Conservation (phyloP, 2,888 invertebrate species). For the Chromoteleia sp. region DNA sequence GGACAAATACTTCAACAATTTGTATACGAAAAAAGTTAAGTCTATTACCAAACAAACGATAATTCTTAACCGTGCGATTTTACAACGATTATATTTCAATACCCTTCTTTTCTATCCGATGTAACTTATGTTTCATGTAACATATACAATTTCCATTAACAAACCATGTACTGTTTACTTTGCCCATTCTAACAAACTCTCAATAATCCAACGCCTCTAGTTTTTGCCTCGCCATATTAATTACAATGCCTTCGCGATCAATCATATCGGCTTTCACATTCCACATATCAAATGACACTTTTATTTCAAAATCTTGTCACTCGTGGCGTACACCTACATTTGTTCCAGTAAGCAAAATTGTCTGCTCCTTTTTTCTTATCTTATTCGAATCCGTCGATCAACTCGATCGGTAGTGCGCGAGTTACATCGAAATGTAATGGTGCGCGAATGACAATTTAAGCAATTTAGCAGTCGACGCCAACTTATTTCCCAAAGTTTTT, state of each 20-base stretch:
- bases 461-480: too few species aligned
- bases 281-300: slow-evolving; percentile 46
- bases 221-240: slow-evolving; percentile 20
- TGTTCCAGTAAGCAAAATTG: slow-evolving; percentile 13
- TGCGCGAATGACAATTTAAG: too few species aligned
- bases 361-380: too few species aligned
- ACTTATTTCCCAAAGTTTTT: too few species aligned
- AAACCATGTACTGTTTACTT: slow-evolving; percentile 21
- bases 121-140: not conserved
- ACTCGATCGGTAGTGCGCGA: too few species aligned
- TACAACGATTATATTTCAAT: not conserved
- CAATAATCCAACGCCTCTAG: slow-evolving; percentile 15
- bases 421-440: too few species aligned
- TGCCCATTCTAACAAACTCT: slow-evolving; percentile 22
- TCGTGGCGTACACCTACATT: not conserved
- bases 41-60: not conserved
- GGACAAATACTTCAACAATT: not conserved
- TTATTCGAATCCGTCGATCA: too few species aligned
- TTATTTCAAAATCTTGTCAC: slow-evolving; percentile 46
- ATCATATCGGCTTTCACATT: slow-evolving; percentile 49
- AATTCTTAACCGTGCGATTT: slow-evolving; percentile 1
- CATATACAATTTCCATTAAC: slow-evolving; percentile 27
- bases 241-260: slow-evolving; percentile 31
- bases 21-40: too few species aligned
- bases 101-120: not conserved